phyloP scores from a whole-genome alignment of 1,140 invertebrate species.

The Matsumurasca onukii region DNA sequence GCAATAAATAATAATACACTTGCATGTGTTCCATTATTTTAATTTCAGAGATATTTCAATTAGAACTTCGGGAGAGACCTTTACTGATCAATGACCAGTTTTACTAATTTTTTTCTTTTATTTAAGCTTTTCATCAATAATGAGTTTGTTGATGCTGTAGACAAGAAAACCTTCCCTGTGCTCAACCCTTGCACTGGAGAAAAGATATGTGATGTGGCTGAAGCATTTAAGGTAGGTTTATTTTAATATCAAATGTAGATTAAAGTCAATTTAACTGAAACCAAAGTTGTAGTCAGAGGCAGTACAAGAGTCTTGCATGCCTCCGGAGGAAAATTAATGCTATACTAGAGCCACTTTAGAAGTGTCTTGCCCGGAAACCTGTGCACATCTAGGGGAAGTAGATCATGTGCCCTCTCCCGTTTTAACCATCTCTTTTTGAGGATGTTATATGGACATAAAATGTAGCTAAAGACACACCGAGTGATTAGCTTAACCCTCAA shows the following conservation, averaged over 20 bases:
- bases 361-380: too few relatives aligned
- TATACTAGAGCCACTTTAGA: not conserved
- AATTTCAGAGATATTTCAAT: not conserved
- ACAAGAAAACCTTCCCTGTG: slow-evolving; percentile 67
- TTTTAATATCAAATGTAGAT: slow-evolving; percentile 3
- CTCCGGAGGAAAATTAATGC: not conserved
- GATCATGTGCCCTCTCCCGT: too few relatives aligned
- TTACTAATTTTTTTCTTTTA: slow-evolving; percentile 35
- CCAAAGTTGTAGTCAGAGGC: not conserved
- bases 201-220: slow-evolving; percentile 75
- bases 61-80: too few relatives aligned
- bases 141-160: slow-evolving; percentile 80
- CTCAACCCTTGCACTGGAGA: slow-evolving; percentile 80
- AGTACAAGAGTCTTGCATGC: not conserved
- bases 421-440: too few relatives aligned
- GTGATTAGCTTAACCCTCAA: too few relatives aligned
- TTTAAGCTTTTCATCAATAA: slow-evolving; percentile 92
- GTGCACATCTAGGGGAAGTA: not conserved
- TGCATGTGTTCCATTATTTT: not conserved
- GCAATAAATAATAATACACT: not conserved
- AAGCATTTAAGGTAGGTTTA: slow-evolving; percentile 70
- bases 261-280: not conserved
- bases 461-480: too few relatives aligned
- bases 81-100: not conserved
- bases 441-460: too few relatives aligned